Conservation (phyloP, 1,140 invertebrate genomes). For the Drosophila biarmipes region DNA sequence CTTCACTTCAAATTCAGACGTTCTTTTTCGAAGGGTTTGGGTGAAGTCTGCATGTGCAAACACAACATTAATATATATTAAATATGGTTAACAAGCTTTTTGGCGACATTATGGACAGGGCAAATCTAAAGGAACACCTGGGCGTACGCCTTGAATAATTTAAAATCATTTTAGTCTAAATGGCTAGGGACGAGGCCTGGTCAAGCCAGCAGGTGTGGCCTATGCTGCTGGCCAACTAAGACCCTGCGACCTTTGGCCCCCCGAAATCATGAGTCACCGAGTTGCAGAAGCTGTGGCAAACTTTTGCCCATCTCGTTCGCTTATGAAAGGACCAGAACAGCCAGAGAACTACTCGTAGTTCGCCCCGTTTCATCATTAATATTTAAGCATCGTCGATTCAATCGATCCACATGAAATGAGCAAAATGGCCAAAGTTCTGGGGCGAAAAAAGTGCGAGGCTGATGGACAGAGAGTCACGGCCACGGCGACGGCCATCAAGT, state of each 20-base stretch:
- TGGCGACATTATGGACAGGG: background rate
- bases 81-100: background rate
- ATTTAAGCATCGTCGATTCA: slow-evolving; percentile 80
- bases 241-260: background rate
- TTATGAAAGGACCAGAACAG: slow-evolving; percentile 5
- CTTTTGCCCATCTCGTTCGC: background rate
- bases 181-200: background rate
- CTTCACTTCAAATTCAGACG: background rate
- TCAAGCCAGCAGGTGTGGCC: background rate
- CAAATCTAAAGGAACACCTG: too few relatives aligned
- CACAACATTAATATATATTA: background rate
- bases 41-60: background rate
- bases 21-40: background rate
- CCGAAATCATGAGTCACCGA: slow-evolving; percentile 3
- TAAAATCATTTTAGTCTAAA: background rate
- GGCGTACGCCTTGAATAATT: too few relatives aligned
- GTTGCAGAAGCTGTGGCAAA: background rate
- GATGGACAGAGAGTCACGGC: slow-evolving; percentile 53
- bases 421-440: slow-evolving; percentile 36
- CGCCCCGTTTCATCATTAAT: slow-evolving; percentile 70
- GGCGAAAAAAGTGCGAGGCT: slow-evolving; percentile 50
- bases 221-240: background rate
- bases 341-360: slow-evolving; percentile 8
- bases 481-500: slow-evolving; percentile 60
- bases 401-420: slow-evolving; percentile 69